These are phyloP conservation scores for Eurystomus gularis DNA, from an alignment of 2,113 vertebrate species.

Conservation along the genomic window DNA sequence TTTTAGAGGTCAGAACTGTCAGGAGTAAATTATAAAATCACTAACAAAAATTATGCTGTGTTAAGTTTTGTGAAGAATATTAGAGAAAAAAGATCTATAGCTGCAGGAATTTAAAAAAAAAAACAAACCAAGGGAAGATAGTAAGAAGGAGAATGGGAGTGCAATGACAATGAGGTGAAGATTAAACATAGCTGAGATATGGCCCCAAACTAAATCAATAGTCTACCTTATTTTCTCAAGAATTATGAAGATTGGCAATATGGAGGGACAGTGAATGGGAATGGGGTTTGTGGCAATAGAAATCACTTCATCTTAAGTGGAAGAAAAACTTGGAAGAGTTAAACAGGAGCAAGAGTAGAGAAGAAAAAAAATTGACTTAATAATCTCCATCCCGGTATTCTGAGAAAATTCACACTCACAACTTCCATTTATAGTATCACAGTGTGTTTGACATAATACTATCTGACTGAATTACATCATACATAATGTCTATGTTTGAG, in stretches of 20 bases:
- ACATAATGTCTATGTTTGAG: not conserved
- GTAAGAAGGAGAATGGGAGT: not conserved
- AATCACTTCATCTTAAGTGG: not conserved
- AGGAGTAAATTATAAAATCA: not conserved
- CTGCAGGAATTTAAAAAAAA: too few species aligned
- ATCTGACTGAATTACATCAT: not conserved
- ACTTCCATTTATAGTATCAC: not conserved
- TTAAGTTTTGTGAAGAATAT: not conserved
- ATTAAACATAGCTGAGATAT: not conserved
- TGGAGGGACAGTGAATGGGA: not conserved
- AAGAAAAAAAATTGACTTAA: not conserved
- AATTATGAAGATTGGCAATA: not conserved
- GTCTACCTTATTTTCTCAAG: not conserved
- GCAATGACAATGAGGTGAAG: not conserved
- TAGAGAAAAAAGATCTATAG: not conserved
- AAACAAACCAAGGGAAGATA: fast-evolving
- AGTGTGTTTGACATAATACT: not conserved
- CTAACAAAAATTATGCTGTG: not conserved
- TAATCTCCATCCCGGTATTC: not conserved
- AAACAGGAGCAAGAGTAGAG: not conserved
- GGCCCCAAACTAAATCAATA: not conserved
- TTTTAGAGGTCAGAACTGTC: not conserved
- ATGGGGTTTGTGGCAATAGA: not conserved
- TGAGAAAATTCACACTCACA: not conserved
- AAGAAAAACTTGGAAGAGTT: not conserved